Conservation (phyloP, 2,113 vertebrate genomes). For the Eurypyga helias region DNA sequence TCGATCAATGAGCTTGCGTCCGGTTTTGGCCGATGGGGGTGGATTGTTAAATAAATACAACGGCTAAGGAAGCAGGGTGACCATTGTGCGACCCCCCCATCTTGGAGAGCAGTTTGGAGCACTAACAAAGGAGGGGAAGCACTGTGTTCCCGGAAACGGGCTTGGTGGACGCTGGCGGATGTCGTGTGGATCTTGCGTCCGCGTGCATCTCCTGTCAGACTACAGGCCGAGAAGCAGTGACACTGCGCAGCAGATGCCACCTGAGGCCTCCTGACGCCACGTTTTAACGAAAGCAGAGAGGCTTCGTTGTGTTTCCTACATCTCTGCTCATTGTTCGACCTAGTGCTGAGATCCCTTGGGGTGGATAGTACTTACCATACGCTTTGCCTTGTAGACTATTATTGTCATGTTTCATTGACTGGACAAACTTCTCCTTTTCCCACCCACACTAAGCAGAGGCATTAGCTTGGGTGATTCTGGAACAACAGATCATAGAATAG, state of each 20-base stretch:
- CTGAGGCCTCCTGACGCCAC: not conserved
- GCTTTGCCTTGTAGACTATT: not conserved
- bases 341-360: not conserved
- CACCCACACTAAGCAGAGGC: not conserved
- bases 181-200: not conserved
- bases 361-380: not conserved
- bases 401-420: not conserved
- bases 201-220: not conserved
- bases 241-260: not conserved
- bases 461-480: not conserved
- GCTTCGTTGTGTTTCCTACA: not conserved
- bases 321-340: not conserved
- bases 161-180: not conserved
- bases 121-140: not conserved
- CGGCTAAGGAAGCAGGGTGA: not conserved
- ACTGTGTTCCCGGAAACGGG: not conserved
- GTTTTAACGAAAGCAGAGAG: not conserved
- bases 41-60: not conserved
- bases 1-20: not conserved
- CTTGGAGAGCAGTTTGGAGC: not conserved
- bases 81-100: not conserved
- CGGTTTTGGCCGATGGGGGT: not conserved
- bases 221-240: not conserved
- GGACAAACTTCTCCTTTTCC: not conserved
- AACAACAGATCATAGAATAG: too few relatives aligned